Evolutionary conservation across 64 coral and sea anemone genomes (phyloP), one percentile per base, ranked within the genome.

Genomic region (Anthopleura sola): DNA sequence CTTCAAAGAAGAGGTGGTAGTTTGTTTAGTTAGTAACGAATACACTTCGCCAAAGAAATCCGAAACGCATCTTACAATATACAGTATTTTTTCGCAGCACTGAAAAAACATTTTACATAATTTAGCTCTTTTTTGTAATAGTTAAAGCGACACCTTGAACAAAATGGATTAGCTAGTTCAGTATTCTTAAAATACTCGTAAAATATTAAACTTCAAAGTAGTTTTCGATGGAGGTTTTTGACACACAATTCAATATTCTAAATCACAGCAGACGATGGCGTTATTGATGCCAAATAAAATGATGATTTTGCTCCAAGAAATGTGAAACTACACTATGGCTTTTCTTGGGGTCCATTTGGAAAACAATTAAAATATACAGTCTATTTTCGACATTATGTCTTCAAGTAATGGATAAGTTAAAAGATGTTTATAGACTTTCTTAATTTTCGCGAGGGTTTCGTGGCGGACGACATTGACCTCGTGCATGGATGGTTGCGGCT

Each of bases 1-100:
- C n/a, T 12, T 71, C 14, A 12, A 17, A 71, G 11, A 13, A 71
- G 28, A 36, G 11, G 31, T 15, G 29, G 4, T 1, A 71, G 26
- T 36, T 71, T 71, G 23, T 71, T 71, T 34, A 71, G 66, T 71
- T 34, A 71, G 66, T 15, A 71, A 71, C 34, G 66, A 71, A 71
- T 71, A 26, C 14, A 16, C 58, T 32, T 71, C 34, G n/a, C 28
- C n/a, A 71, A 16, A 28, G 31, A 71, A 71, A 71, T 71, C 4
- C 14, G 66, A 71, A 71, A 34, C 66, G 40, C 40, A 44, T 44
- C n/a, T 12, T 0, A 71, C 6, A 62, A 23, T 23, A 21, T 34
- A 14, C 12, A 32, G 13, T 34, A 71, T 31, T 11, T 14, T 32
- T 17, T 29, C 10, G 31, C 28, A 31, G 10, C 15, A 29, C 26